A percentile compares a stretch with the other conserved stretches of the same genome.
Evolutionary conservation across 2,113 vertebrate genomes (phyloP).

Genomic region (Tamias sibiricus): DNA sequence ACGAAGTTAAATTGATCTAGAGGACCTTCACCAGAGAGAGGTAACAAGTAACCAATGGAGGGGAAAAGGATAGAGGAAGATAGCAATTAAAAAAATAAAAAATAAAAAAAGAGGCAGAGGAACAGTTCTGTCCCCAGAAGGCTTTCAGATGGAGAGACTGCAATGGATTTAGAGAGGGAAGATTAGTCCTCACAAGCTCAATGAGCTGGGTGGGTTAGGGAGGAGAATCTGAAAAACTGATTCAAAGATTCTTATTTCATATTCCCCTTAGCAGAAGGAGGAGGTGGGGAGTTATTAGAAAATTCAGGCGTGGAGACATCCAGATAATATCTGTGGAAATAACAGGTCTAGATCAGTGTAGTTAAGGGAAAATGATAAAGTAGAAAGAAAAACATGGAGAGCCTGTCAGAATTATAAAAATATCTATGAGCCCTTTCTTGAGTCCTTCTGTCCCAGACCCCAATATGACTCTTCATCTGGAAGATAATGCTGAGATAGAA

Average conservation of each 20-base stretch:
- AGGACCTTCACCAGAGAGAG: slow-evolving; percentile 72
- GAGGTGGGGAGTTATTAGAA: background rate
- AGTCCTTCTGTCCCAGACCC: background rate
- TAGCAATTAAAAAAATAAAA: too few species aligned
- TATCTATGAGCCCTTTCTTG: background rate
- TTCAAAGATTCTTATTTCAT: background rate
- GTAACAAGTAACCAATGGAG: slow-evolving; percentile 44
- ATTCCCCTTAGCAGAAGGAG: background rate
- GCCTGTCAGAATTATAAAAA: background rate
- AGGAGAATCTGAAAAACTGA: background rate
- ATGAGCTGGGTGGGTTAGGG: background rate
- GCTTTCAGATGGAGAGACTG: slow-evolving; percentile 56
- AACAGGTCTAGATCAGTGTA: background rate
- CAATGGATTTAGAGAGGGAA: slow-evolving; percentile 24
- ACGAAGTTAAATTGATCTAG: slow-evolving; percentile 78
- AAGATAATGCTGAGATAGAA: background rate
- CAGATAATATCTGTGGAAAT: background rate
- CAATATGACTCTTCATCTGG: background rate
- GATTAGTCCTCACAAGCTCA: background rate
- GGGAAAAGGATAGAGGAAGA: background rate
- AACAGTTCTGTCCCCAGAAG: slow-evolving; percentile 67
- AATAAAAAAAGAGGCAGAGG: background rate
- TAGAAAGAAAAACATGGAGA: background rate
- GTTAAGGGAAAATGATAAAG: background rate
- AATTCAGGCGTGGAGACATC: background rate